Evolutionary conservation across 2,797 vertebrate species (phyloP).

Genomic region (Uromys caudimaculatus): DNA sequence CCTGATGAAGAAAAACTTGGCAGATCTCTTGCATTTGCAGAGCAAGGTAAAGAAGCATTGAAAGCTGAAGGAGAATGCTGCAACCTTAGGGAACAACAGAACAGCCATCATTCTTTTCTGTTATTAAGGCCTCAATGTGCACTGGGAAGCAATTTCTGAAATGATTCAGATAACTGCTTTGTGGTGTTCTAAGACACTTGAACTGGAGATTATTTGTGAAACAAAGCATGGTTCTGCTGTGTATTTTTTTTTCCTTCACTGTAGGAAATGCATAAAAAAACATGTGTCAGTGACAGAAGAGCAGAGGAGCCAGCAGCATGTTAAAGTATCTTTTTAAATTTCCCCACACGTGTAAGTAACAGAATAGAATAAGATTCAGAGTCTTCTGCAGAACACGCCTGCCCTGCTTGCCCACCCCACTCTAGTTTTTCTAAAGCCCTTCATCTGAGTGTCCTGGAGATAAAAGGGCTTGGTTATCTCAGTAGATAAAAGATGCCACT

Average conservation of each 20-base stretch:
- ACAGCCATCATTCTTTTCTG: constrained; percentile 27
- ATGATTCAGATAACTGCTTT: constrained; percentile 54
- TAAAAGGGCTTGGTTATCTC: constrained; percentile 75
- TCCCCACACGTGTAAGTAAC: neutral
- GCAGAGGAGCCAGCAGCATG: neutral
- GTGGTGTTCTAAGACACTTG: constrained; percentile 52
- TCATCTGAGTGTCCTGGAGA: constrained; percentile 64
- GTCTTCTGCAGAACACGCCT: constrained; percentile 23
- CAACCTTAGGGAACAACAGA: neutral
- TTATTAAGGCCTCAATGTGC: neutral
- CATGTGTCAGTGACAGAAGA: neutral
- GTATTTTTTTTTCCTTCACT: neutral
- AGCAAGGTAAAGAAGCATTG: constrained; percentile 29
- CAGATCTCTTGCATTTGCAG: constrained; percentile 36
- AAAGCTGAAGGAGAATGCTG: neutral
- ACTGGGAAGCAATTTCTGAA: constrained; percentile 51
- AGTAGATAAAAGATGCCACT: constrained; percentile 72
- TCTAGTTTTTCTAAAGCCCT: constrained; percentile 56
- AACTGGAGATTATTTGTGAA: constrained; percentile 62
- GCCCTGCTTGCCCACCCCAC: neutral
- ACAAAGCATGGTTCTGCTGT: neutral
- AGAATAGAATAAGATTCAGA: constrained; percentile 32
- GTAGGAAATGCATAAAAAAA: constrained; percentile 4
- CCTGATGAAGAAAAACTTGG: neutral
- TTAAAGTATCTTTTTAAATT: neutral